Evolutionary conservation across 2,888 invertebrate species (phyloP), one percentile per base, ranked within the genome.

Genomic region (Nymphalis urticae): DNA sequence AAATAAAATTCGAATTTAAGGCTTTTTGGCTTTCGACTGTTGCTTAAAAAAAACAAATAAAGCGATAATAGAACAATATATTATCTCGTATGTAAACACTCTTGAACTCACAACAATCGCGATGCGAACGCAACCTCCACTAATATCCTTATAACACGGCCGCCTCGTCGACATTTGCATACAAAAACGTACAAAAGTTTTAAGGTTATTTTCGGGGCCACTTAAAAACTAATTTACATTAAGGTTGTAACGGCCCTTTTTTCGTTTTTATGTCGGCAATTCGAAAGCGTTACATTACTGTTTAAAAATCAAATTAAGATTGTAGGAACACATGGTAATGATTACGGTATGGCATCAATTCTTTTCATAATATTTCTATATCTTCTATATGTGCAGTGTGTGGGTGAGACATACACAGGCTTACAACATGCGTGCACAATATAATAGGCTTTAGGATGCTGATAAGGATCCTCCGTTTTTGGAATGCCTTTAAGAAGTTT

Each of bases 151-250:
- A 61, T 48, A 48, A 61, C 47, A 24, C 13, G 48, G 48, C 61
- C 48, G 48, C 48, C 48, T 42, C 42, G 58, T 42, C 58, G 42
- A 42, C 36, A 58, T 58, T 58, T 58, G 58, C 58, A 58, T 58
- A 58, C 58, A 58, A 58, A 58, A 58, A 58, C 48, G 53, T 36
- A 51, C 36, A 51, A 51, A 63, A 53, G 27, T 21, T 62, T 62
- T 51, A 42, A 62, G 50, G 36, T 62, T 63, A 50, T 62, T 32
- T 63, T 21, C 42, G 47, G 21, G 53, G 53, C 21, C 42, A 53
- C 17, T 63, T 58, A 42, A 42, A 53, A 63, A n/a, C 51, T 63
- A 53, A 63, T 53, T 53, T 24, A 63, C 53, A 42, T 63, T 63
- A 53, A 51, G 36, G 42, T 36, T 53, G 50, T 63, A 63, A 53